Conservation (phyloP, 2,888 invertebrate genomes). For the Ellobium chinense region DNA sequence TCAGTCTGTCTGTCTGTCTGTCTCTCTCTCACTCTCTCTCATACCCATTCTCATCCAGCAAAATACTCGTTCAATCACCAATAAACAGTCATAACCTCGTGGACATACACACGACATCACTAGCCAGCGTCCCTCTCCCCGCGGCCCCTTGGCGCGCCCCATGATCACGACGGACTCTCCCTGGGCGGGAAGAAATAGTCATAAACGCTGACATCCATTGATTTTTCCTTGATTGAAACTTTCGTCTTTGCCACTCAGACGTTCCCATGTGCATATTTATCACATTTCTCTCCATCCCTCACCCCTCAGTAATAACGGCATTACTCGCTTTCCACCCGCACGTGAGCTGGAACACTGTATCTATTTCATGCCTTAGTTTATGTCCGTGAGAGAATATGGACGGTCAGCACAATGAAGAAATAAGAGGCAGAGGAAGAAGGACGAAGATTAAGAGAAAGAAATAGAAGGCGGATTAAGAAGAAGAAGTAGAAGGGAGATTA, state of each 20-base stretch:
- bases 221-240: conserved; percentile 22
- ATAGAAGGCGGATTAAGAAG: not conserved
- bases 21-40: not conserved
- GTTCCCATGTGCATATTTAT: not conserved
- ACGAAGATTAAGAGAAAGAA: not conserved
- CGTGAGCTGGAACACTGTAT: not conserved
- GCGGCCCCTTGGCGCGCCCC: not conserved
- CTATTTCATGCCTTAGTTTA: not conserved
- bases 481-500: not conserved
- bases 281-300: not conserved
- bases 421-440: not conserved
- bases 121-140: not conserved
- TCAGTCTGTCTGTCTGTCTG: not conserved
- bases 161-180: conserved; percentile 11
- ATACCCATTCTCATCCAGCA: not conserved
- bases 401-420: not conserved
- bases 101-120: not conserved
- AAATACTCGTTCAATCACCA: not conserved
- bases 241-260: not conserved
- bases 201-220: conserved; percentile 24
- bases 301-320: not conserved
- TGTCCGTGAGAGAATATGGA: too few relatives aligned
- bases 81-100: not conserved
- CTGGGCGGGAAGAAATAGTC: conserved; percentile 22
- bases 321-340: not conserved